phyloP scores from a whole-genome alignment of 2,797 vertebrate species.

The Erethizon dorsatum region DNA sequence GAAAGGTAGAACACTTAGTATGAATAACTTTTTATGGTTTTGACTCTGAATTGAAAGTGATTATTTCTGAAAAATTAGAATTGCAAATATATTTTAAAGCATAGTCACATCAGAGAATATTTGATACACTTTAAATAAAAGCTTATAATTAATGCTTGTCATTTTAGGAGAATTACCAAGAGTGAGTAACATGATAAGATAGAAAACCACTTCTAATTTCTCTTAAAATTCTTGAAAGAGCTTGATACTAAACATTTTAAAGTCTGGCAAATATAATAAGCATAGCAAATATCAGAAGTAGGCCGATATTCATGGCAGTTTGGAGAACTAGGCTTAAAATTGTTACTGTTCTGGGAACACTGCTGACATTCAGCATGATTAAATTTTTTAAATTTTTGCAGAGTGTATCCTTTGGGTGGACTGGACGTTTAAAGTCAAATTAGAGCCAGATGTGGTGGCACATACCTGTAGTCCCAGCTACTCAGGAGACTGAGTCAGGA shows the following conservation, averaged over 20 bases:
- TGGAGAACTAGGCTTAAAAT: not conserved
- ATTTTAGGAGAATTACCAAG: slow-evolving; percentile 71
- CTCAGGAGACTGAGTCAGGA: not conserved
- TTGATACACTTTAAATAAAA: slow-evolving; percentile 76
- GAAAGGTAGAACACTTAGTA: slow-evolving; percentile 63
- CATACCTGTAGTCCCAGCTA: not conserved
- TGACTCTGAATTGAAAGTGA: slow-evolving; percentile 79
- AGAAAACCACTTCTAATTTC: slow-evolving; percentile 61
- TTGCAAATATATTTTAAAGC: slow-evolving; percentile 81
- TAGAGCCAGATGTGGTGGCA: not conserved
- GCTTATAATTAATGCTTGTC: slow-evolving; percentile 71
- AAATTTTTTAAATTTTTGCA: slow-evolving; percentile 12
- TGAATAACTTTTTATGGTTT: slow-evolving; percentile 76
- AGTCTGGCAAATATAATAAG: slow-evolving; percentile 48
- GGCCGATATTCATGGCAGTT: not conserved
- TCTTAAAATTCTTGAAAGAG: slow-evolving; percentile 67
- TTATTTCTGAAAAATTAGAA: slow-evolving; percentile 79
- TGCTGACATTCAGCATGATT: slow-evolving; percentile 6
- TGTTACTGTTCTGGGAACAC: not conserved
- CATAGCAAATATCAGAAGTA: slow-evolving; percentile 15
- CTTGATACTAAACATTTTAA: slow-evolving; percentile 47
- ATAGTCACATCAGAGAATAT: slow-evolving; percentile 74
- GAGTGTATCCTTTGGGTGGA: slow-evolving; percentile 11
- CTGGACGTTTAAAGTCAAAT: slow-evolving; percentile 44
- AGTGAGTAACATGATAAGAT: slow-evolving; percentile 67